Base-by-base conservation (phyloP, 2,113 vertebrate species). In the Lepus timidus region DNA sequence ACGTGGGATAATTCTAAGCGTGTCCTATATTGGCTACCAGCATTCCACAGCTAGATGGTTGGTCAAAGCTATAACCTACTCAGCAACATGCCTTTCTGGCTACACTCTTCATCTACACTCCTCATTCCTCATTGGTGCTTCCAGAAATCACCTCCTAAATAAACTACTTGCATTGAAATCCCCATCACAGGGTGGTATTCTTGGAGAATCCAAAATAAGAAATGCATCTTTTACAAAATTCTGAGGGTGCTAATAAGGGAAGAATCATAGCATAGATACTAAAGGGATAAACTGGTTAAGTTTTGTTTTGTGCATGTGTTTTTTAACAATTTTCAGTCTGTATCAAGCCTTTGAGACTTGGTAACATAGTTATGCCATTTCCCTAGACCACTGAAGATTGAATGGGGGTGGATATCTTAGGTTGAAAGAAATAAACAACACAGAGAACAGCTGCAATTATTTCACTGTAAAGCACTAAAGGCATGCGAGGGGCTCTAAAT, bases 401-500 rank as follows among this genome's bases (percentile, higher is more conserved):
- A 75, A 2, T 62, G 4, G 20, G 23, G 4, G 13, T 85, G 13
- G 29, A 44, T 92, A 31, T 78, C 10, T 90, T 90, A 76, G 44
- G 39, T 31, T 74, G 68, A 68, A 23, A 88, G 22, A 36, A 88
- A 75, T 62, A 61, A 93, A 84, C 23, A 68, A n/a, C n/a, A 70
- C 68, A 91, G 52, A 61, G n/a, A 88, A 58, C 6, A 55, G 36
- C 51, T 93, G 20, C 81, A 52, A 22, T 94, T 74, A 85, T 90
- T 88, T 95, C 58, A 85, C 9, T 33, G 25, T 36, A 51, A 76
- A 94, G 67, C 39, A 76, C 9, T 52, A 5, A 27, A 83, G 70
- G 10, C 70, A 76, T 89, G 92, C 61, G 93, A 68, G 62, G 13
- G 44, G 27, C 62, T 75, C 11, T 95, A 75, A 92, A 88, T 58